Evolutionary conservation across 1,140 invertebrate genomes (phyloP).

Genomic region (Lepidurus arcticus): DNA sequence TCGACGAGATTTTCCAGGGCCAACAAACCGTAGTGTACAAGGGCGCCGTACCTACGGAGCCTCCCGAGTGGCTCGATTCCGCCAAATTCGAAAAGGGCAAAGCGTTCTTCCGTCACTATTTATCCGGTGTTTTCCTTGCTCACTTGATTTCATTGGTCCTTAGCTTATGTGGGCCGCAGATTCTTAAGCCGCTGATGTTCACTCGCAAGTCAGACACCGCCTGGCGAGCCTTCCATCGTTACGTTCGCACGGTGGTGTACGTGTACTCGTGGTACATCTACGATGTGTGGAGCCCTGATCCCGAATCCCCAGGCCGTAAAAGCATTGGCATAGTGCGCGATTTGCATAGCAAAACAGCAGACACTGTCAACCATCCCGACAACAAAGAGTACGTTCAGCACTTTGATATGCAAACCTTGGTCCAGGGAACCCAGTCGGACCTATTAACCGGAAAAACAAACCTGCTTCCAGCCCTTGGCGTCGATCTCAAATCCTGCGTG

Average conservation of each 20-base stretch:
- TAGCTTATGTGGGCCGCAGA: constrained; percentile 56
- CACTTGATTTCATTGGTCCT: constrained; percentile 55
- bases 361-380: background rate
- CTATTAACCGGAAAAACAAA: background rate
- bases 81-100: constrained; percentile 51
- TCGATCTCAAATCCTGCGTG: background rate
- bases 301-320: background rate
- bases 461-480: background rate
- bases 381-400: background rate
- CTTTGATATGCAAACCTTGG: background rate
- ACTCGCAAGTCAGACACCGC: constrained; percentile 58
- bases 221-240: constrained; percentile 64
- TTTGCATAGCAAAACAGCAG: background rate
- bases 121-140: constrained; percentile 51
- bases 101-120: constrained; percentile 34
- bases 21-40: constrained; percentile 24
- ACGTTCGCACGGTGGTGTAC: constrained; percentile 64
- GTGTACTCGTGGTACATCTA: constrained; percentile 65
- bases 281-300: constrained; percentile 49
- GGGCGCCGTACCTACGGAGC: constrained; percentile 23
- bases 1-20: constrained; percentile 26
- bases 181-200: constrained; percentile 57
- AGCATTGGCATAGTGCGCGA: background rate
- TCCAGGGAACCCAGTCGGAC: background rate
- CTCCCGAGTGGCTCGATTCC: constrained; percentile 50